Base-by-base conservation (phyloP, 2,888 invertebrate species). In the Lithophane leautieri region DNA sequence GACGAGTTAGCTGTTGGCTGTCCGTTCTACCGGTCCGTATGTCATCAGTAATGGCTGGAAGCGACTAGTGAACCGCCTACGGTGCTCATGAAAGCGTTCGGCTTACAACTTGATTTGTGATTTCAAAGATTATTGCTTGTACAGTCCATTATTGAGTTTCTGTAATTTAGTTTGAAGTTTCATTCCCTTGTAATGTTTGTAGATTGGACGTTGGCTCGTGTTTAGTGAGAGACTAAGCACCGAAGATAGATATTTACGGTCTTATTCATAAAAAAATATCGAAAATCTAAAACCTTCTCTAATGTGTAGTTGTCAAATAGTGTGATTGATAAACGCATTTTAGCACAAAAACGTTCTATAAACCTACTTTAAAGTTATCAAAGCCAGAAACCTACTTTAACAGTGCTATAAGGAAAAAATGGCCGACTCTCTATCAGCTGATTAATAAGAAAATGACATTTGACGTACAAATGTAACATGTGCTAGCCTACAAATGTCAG, bases 41-140 rank as follows among this genome's bases (percentile, higher is more conserved):
- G 90, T 92, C 88, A 81, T 83, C 47, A 70, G 78, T 83, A 89
- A 93, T 94, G 88, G 94, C 94, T 95, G 92, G 95, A 94, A 95
- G 96, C 95, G 92, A 93, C 93, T 88, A 89, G 91, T 88, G 90
- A 91, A 90, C 94, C 95, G 94, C 96, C 96, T 95, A 96, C 96
- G 91, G 90, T 90, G 90, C 89, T 94, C 94, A 93, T 95, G 95
- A 95, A 95, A 95, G 93, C 93, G 91, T 93, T 93, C 92, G 91
- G 92, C 94, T 94, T 93, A 94, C 94, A 93, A 93, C 93, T 95
- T 96, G 96, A 96, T 96, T 96, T 96, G 96, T 96, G 94, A 95
- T 95, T 94, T 92, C 93, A 89, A 94, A 95, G 93, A 94, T 95
- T 95, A 95, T 94, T 94, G 92, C 94, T 90, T 90, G 91, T 92